Evolutionary conservation across 2,113 vertebrate genomes (phyloP).

Genomic region (Polyodon spathula): DNA sequence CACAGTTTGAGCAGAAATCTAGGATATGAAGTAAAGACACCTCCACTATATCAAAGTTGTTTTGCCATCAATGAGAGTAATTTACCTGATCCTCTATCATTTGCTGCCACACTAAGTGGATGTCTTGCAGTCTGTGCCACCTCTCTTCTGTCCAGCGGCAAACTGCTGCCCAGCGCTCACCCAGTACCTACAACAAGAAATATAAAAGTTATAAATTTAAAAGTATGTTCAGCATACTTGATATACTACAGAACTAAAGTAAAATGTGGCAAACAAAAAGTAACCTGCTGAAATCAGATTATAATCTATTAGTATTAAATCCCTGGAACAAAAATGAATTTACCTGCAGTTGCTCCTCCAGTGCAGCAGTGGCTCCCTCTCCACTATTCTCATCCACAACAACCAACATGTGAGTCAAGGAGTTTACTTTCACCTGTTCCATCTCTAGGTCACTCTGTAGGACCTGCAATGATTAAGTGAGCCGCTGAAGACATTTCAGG

Average conservation of each 20-base stretch:
- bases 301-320: too few relatives aligned
- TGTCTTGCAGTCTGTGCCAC: slow-evolving; percentile 76
- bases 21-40: too few relatives aligned
- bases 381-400: slow-evolving; percentile 92
- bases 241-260: too few relatives aligned
- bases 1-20: too few relatives aligned
- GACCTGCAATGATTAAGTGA: slow-evolving; percentile 43
- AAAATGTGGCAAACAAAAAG: too few relatives aligned
- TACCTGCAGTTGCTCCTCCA: slow-evolving; percentile 92
- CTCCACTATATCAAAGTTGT: too few relatives aligned
- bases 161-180: slow-evolving; percentile 91
- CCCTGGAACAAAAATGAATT: background rate
- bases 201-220: too few relatives aligned
- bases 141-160: slow-evolving; percentile 93
- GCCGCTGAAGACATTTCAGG: too few relatives aligned
- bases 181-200: slow-evolving; percentile 61
- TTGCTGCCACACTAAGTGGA: slow-evolving; percentile 79
- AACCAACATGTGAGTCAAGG: slow-evolving; percentile 96
- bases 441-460: slow-evolving; percentile 85
- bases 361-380: slow-evolving; percentile 74
- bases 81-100: slow-evolving; percentile 85
- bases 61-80: too few relatives aligned
- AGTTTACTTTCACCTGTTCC: slow-evolving; percentile 95
- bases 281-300: too few relatives aligned
- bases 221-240: too few relatives aligned